These are phyloP conservation scores for Syngnathoides biaculeatus DNA, from an alignment of 2,113 vertebrate genomes.

Conservation along the genomic window DNA sequence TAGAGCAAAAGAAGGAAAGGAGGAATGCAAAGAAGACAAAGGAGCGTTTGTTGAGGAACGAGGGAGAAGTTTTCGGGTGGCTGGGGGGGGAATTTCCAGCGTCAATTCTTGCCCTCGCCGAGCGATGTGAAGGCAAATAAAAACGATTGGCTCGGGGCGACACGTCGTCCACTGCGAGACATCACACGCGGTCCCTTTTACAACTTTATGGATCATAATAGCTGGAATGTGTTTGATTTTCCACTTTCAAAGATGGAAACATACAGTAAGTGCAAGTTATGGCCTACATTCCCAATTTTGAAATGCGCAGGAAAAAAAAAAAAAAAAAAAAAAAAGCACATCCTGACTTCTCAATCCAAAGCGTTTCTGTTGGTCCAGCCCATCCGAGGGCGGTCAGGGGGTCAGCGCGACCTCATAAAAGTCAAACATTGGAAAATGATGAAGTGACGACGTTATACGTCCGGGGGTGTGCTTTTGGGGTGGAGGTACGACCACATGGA, in stretches of 20 bases:
- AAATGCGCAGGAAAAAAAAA: neutral
- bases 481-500: neutral
- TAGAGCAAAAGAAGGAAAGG: conserved; percentile 46
- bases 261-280: neutral
- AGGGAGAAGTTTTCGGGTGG: conserved; percentile 12
- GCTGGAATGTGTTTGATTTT: conserved; percentile 5
- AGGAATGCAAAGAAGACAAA: conserved; percentile 36
- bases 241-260: conserved; percentile 7
- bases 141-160: conserved; percentile 63
- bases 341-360: neutral
- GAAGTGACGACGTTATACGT: neutral
- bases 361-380: neutral
- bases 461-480: neutral
- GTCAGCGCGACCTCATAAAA: neutral
- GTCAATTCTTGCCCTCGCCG: conserved; percentile 29
- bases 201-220: conserved; percentile 28
- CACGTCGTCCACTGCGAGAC: conserved; percentile 23
- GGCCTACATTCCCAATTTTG: neutral
- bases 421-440: neutral
- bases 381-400: neutral
- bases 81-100: conserved; percentile 45
- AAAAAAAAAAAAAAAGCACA: neutral
- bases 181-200: conserved; percentile 21
- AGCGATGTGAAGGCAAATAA: conserved; percentile 46
- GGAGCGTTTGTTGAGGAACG: conserved; percentile 8